Conservation (phyloP, 2,888 invertebrate genomes). For the Megastigmus dorsalis region DNA sequence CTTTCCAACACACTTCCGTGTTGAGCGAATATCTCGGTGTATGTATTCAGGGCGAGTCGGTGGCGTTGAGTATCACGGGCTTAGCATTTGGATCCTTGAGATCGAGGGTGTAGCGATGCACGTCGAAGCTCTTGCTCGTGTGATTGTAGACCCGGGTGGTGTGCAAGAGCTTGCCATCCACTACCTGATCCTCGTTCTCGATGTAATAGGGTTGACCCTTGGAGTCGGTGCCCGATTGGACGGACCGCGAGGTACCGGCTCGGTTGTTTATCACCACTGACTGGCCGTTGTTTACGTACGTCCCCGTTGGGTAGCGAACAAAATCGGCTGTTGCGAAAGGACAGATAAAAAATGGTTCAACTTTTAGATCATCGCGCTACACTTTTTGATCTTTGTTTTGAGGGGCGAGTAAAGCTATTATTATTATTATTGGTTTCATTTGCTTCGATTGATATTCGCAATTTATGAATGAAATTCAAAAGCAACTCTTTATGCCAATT, state of each 20-base stretch:
- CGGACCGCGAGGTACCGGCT: conserved; percentile 38
- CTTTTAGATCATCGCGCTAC: no score
- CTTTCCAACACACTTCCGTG: no score
- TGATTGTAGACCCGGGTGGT: conserved; percentile 59
- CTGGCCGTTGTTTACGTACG: background rate
- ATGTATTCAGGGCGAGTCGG: background rate
- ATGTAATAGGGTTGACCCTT: conserved; percentile 60
- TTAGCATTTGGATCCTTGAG: conserved; percentile 58
- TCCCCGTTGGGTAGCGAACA: no score
- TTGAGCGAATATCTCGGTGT: no score
- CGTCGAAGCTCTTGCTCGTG: conserved; percentile 39
- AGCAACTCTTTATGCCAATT: no score
- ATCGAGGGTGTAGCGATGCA: conserved; percentile 57
- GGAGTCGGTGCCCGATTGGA: conserved; percentile 57
- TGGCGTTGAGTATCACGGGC: conserved; percentile 52
- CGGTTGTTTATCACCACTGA: background rate
- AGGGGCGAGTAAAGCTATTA: no score
- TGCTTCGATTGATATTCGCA: no score
- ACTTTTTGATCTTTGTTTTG: no score
- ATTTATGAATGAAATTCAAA: no score
- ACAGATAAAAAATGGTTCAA: no score
- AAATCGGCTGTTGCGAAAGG: no score
- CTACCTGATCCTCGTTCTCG: conserved; percentile 54
- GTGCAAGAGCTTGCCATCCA: conserved; percentile 57
- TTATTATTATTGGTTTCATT: no score